Base-by-base conservation (phyloP, 2,888 invertebrate genomes). In the Sarcophaga rosellei region DNA sequence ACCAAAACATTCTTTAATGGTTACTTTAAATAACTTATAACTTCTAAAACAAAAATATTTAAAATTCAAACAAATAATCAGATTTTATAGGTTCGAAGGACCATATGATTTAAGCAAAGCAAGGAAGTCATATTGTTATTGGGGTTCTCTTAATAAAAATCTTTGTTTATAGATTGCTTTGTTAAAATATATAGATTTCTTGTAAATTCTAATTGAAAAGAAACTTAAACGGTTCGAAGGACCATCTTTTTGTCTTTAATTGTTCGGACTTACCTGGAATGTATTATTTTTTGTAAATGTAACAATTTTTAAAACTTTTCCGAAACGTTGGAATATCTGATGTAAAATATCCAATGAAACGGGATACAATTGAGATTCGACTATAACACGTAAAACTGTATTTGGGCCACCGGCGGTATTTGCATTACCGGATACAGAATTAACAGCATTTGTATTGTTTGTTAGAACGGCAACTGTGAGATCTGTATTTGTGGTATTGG, bases 201-300 rank as follows among this genome's bases (percentile, higher is more conserved):
- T 35, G 10, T 35, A 2, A 35, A 35, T 1, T 10, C 0, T 2
- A 35, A 35, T 35, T 35, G 10, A 35, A 10, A 2, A 35, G 10
- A 0, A 35, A 2, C 10, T 35, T 35, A 35, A 35, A 8, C 35
- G 35, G 10, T 35, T 35, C 57, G 25, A 17, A 53, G 53, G 57
- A 47, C 53, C 57, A 72, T 47, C 59, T 3, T 15, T 35, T 1
- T 8, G 35, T 10, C 1, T 10, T 35, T 2, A 1, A 35, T 35
- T 35, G 10, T 11, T 3, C n/a, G 0, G 20, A 89, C 90, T 88
- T 88, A 93, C 93, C 93, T 93, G 93, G 93, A 93, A 93, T 93
- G 93, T 95, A 98, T 99, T 99, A 94, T 99, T 99, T 95, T 99
- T 99, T 92, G 98, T 99, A 95, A 99, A 99, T 90, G 99, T 99